phyloP scores from a whole-genome alignment of 2,797 vertebrate genomes.

The Limnodromus scolopaceus region DNA sequence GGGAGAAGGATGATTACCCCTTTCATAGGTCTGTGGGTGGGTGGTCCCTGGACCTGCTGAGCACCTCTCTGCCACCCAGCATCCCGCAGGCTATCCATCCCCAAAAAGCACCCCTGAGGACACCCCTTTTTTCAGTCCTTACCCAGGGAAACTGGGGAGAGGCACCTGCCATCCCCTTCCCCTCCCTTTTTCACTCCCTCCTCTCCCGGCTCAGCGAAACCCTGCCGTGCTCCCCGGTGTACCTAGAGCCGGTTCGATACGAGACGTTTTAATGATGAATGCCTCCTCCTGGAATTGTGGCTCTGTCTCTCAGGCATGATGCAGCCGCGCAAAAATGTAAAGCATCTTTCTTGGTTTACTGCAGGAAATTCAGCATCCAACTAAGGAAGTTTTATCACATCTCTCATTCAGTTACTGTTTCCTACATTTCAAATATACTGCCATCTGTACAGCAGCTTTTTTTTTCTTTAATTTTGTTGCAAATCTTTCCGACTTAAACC shows the following conservation, averaged over 20 bases:
- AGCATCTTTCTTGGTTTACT: slow-evolving; percentile 66
- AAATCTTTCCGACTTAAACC: slow-evolving; percentile 55
- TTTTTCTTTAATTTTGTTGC: slow-evolving; percentile 64
- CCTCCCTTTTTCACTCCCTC: not conserved
- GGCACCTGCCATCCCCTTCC: not conserved
- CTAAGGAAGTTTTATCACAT: slow-evolving; percentile 69
- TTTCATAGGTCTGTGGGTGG: not conserved
- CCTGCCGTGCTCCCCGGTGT: not conserved
- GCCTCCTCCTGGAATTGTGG: slow-evolving; percentile 36
- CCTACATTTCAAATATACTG: slow-evolving; percentile 69
- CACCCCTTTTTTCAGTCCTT: not conserved
- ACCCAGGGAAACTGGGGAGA: not conserved
- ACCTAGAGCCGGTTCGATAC: not conserved
- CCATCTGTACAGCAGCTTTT: slow-evolving; percentile 22
- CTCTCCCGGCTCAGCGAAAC: not conserved
- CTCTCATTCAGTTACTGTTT: slow-evolving; percentile 61
- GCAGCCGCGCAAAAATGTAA: slow-evolving; percentile 52
- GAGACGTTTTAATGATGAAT: not conserved
- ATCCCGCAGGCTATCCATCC: not conserved
- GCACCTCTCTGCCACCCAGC: not conserved
- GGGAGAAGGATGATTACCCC: not conserved
- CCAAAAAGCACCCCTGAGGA: not conserved
- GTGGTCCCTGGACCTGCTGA: not conserved
- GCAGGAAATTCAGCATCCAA: slow-evolving; percentile 62
- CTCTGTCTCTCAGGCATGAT: slow-evolving; percentile 37